phyloP scores from a whole-genome alignment of 2,888 invertebrate genomes.

The Creontiades dilutus region DNA sequence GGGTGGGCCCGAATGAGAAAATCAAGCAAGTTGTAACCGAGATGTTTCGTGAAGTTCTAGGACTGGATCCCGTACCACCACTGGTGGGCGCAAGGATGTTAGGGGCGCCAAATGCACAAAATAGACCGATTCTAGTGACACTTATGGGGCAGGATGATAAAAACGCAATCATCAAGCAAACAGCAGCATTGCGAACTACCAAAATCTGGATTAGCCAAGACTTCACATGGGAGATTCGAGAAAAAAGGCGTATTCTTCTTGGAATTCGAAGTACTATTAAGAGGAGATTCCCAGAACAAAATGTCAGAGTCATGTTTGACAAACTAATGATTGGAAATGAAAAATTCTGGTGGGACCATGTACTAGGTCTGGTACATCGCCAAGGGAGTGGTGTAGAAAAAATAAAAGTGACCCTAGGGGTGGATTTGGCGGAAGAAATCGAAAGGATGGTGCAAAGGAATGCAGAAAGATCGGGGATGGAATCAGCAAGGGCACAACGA shows the following conservation, averaged over 20 bases:
- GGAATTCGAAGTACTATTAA: not conserved
- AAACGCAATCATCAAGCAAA: not conserved
- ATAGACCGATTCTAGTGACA: not conserved
- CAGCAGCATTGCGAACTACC: not conserved
- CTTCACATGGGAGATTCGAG: not conserved
- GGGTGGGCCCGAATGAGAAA: too few relatives aligned
- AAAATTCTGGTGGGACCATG: not conserved
- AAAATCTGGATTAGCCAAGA: not conserved
- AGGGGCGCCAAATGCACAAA: not conserved
- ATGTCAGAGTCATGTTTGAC: not conserved
- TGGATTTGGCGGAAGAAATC: not conserved
- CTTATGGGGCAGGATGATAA: not conserved
- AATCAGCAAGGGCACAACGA: not conserved
- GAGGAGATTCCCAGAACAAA: not conserved
- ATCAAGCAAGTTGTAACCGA: too few relatives aligned
- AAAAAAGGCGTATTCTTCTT: not conserved
- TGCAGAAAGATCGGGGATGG: not conserved
- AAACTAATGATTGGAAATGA: not conserved
- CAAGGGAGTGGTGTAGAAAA: not conserved
- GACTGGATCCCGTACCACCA: not conserved
- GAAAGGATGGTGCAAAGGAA: not conserved
- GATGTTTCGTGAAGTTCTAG: not conserved
- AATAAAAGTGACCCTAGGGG: not conserved
- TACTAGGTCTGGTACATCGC: not conserved
- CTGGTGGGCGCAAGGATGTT: not conserved